Evolutionary conservation across 2,113 vertebrate species (phyloP).

Genomic region (Poeciliopsis occidentalis): DNA sequence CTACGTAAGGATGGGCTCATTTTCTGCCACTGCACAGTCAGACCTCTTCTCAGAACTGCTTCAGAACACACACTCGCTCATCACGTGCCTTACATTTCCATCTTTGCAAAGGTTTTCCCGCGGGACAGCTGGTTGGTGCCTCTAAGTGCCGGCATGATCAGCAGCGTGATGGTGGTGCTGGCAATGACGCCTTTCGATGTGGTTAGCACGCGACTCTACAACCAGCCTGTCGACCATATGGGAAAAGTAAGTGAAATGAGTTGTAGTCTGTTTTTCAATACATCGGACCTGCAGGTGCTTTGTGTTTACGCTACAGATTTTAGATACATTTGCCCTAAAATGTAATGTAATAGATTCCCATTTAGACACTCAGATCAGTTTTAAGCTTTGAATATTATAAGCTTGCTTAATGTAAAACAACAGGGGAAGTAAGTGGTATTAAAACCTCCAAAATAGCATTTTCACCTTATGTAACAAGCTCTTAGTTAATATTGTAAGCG

Average conservation of each 20-base stretch:
- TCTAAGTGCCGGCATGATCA: slow-evolving; percentile 84
- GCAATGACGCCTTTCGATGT: slow-evolving; percentile 90
- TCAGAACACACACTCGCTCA: neutral
- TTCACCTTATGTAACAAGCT: neutral
- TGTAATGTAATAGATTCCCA: neutral
- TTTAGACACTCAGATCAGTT: neutral
- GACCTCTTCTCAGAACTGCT: neutral
- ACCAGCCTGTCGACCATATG: slow-evolving; percentile 82
- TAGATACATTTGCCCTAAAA: neutral
- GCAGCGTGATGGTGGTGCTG: slow-evolving; percentile 83
- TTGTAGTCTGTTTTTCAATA: no score
- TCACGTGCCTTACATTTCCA: neutral
- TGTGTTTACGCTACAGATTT: neutral
- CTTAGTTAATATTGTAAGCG: no score
- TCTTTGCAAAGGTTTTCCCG: slow-evolving; percentile 78
- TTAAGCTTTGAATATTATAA: neutral
- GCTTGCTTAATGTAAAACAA: neutral
- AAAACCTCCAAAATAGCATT: neutral
- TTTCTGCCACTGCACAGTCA: neutral
- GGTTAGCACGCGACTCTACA: slow-evolving; percentile 89
- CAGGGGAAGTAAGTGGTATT: neutral
- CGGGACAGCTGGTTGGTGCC: slow-evolving; percentile 83
- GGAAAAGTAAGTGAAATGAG: slow-evolving; percentile 81
- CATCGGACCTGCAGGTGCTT: no score
- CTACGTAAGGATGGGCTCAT: neutral